Base-by-base conservation (phyloP, 2,113 vertebrate genomes). In the Eptesicus fuscus region DNA sequence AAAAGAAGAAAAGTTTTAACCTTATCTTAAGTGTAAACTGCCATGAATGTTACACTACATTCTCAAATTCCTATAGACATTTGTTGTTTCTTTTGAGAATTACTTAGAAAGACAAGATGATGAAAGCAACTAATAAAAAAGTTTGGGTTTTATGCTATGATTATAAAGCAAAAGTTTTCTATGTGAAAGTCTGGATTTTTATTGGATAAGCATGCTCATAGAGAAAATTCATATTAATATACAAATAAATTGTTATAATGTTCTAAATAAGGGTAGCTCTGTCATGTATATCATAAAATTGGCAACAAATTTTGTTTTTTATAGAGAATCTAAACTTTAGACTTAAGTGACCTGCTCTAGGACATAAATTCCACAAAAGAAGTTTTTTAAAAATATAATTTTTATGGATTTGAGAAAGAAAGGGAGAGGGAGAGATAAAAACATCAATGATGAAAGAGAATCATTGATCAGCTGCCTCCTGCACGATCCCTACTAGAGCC, bases 91-190 rank as follows among this genome's bases (percentile, higher is more conserved):
- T 96, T 79, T 96, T 76, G 42, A 96, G 70, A 91, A 91, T 82
- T 74, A 77, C 61, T 95, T 87, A 44, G 13, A 90, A 94, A 93
- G 69, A 88, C 61, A 96, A 92, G 63, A 71, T 96, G 83, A 96
- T 90, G 30, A 95, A 95, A 88, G 32, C 11, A 85, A 42, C 23
- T 77, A 88, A 96, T 93, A 88, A 89, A 95, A 93, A 95, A 35
- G 11, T 83, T 85, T 88, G 5, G 3, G 25, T 22, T 90, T 92
- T 92, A 90, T 44, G 77, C 30, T 91, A 42, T 73, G 37, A 90
- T 53, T 94, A 86, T 73, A 83, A 90, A 88, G 18, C 40, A 87
- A 94, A 95, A 65, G 9, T 73, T 93, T 92, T 83, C 73, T 61
- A 49, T 69, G 9, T 65, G 91, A 84, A 90, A 76, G 84, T 93